Conservation (phyloP, 2,888 invertebrate species). For the Eilema caniola region DNA sequence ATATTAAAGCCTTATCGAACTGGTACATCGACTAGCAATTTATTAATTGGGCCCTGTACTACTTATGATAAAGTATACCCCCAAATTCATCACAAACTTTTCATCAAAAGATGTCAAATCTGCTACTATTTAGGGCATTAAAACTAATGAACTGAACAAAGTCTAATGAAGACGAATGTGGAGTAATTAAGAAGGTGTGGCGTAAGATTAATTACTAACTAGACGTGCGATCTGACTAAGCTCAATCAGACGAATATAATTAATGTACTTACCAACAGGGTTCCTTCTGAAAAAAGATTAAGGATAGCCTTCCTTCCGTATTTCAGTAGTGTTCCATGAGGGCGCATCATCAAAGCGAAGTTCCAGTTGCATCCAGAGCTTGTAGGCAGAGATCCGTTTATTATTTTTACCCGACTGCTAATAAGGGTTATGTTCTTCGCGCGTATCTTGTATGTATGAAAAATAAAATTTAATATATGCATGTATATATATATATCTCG, state of each 20-base stretch:
- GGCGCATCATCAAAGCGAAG: too few species aligned
- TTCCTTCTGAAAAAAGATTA: background rate
- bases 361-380: too few species aligned
- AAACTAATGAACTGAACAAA: slow-evolving; percentile 41
- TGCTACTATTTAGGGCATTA: slow-evolving; percentile 16
- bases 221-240: slow-evolving; percentile 22
- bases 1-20: too few species aligned
- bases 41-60: too few species aligned
- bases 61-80: background rate
- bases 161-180: slow-evolving; percentile 50
- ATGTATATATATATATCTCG: too few species aligned
- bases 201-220: slow-evolving; percentile 37
- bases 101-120: background rate
- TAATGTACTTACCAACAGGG: background rate
- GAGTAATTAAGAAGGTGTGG: slow-evolving; percentile 44
- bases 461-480: too few species aligned
- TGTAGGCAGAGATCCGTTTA: too few species aligned
- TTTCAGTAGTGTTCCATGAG: background rate
- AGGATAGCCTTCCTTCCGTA: too few species aligned
- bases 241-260: slow-evolving; percentile 9
- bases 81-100: background rate
- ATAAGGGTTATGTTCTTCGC: too few species aligned
- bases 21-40: too few species aligned
- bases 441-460: too few species aligned
- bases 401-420: too few species aligned